A percentile compares a stretch with the other conserved stretches of the same genome.
Conservation (phyloP, 2,113 vertebrate species). For the Polypterus bichir region DNA sequence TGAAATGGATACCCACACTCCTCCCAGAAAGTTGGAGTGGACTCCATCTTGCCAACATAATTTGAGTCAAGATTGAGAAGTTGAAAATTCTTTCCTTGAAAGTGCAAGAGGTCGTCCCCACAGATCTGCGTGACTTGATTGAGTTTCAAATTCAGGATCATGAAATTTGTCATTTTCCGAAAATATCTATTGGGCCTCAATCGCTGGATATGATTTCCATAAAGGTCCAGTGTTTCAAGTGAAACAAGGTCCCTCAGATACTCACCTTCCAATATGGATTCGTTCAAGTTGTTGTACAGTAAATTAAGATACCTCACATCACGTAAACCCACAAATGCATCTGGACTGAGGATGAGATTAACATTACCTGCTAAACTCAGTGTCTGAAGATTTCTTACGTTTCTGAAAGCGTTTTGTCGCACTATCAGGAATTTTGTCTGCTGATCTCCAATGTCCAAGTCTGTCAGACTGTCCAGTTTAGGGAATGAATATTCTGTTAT, state of each 20-base stretch:
- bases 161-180: constrained; percentile 42
- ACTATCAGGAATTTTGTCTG: constrained; percentile 30
- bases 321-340: constrained; percentile 59
- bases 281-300: constrained; percentile 38
- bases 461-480: constrained; percentile 32
- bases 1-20: constrained; percentile 65
- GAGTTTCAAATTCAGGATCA: constrained; percentile 38
- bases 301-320: constrained; percentile 44
- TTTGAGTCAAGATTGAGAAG: constrained; percentile 41
- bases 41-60: constrained; percentile 1
- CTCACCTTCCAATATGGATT: constrained; percentile 46
- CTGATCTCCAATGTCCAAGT: constrained; percentile 50
- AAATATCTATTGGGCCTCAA: constrained; percentile 63
- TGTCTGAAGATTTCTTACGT: constrained; percentile 42
- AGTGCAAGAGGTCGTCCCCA: constrained; percentile 54
- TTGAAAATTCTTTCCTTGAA: constrained; percentile 55
- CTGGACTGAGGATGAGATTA: constrained; percentile 41
- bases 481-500: constrained; percentile 50
- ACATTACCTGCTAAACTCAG: constrained; percentile 48
- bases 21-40: constrained; percentile 37
- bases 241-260: constrained; percentile 59
- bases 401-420: constrained; percentile 54
- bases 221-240: constrained; percentile 52
- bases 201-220: constrained; percentile 41
- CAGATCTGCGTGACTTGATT: constrained; percentile 55